Evolutionary conservation across 2,797 vertebrate species (phyloP).

Genomic region (Cirrhinus mrigala): DNA sequence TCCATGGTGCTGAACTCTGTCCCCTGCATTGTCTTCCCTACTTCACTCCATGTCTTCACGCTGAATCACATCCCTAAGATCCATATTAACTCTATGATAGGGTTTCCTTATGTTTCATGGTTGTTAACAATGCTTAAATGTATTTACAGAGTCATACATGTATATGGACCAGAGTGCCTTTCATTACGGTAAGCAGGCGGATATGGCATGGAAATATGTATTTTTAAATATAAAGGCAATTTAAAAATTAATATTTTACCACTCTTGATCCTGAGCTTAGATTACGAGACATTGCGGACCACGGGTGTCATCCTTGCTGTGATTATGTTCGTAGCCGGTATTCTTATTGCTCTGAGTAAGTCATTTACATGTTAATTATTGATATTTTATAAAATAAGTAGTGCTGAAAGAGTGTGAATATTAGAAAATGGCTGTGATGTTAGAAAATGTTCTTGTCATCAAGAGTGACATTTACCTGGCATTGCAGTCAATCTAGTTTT

Average conservation of each 20-base stretch:
- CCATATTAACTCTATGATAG: not conserved
- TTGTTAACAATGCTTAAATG: conserved; percentile 36
- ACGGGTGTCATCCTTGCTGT: conserved; percentile 80
- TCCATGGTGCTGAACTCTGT: conserved; percentile 51
- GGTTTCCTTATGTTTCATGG: not conserved
- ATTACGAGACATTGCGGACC: conserved; percentile 83
- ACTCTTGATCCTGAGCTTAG: conserved; percentile 63
- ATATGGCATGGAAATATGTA: not conserved
- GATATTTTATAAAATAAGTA: not conserved
- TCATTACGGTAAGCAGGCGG: conserved; percentile 76
- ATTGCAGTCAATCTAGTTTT: not conserved
- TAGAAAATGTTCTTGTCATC: not conserved
- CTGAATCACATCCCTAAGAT: not conserved
- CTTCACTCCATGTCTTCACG: not conserved
- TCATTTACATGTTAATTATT: conserved; percentile 51
- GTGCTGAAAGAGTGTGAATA: too few species aligned
- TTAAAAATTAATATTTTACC: not conserved
- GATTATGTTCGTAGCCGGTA: conserved; percentile 81
- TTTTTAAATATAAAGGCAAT: conserved; percentile 14
- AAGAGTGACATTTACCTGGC: not conserved
- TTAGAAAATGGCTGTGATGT: not conserved
- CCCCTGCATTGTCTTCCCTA: conserved; percentile 7
- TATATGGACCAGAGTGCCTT: conserved; percentile 78
- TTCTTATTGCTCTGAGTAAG: conserved; percentile 85
- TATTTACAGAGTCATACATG: conserved; percentile 68